Conservation (phyloP, 2,888 invertebrate genomes). For the Leistus spinibarbis region DNA sequence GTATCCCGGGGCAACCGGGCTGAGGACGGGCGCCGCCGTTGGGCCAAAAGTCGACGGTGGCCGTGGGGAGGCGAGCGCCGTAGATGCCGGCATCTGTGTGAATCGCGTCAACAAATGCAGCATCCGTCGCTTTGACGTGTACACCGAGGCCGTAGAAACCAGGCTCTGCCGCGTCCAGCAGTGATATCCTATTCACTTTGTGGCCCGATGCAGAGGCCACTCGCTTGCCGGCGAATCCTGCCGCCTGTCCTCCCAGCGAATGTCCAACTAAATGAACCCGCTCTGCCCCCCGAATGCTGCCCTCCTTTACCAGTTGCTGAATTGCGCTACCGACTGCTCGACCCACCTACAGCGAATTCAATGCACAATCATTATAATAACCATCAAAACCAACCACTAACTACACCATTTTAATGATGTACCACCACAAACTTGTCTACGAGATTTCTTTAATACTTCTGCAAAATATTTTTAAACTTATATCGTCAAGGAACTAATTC, state of each 20-base stretch:
- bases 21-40: slow-evolving; percentile 66
- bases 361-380: no score
- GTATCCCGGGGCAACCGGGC: slow-evolving; percentile 64
- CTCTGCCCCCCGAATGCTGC: neutral
- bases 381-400: neutral
- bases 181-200: slow-evolving; percentile 59
- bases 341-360: no score
- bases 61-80: slow-evolving; percentile 64
- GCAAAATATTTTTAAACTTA: no score
- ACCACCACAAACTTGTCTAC: no score
- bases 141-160: slow-evolving; percentile 60
- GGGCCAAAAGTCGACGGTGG: slow-evolving; percentile 68
- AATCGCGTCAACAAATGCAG: slow-evolving; percentile 61
- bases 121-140: slow-evolving; percentile 61
- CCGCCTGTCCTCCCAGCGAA: neutral
- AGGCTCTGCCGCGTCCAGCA: slow-evolving; percentile 67
- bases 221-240: neutral
- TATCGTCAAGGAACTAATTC: no score
- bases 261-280: slow-evolving; percentile 4
- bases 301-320: neutral
- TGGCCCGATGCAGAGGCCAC: no score
- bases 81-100: slow-evolving; percentile 59
- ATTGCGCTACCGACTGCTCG: neutral
- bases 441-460: no score
- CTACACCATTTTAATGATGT: no score